These are phyloP conservation scores for Oncorhynchus keta DNA, from an alignment of 2,113 vertebrate genomes.

Conservation along the genomic window DNA sequence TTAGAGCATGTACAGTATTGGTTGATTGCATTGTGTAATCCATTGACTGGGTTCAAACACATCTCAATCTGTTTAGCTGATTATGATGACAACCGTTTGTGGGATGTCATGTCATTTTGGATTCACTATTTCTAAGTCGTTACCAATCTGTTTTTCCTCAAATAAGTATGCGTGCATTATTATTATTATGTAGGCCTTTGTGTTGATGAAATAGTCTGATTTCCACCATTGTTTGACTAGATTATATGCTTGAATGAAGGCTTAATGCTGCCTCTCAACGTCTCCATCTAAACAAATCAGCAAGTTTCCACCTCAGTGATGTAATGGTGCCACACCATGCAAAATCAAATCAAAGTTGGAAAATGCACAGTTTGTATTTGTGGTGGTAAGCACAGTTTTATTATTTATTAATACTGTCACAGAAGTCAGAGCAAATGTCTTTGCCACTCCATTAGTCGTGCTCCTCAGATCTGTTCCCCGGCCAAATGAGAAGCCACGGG, in stretches of 20 bases:
- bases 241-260: neutral
- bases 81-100: neutral
- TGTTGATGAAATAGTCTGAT: neutral
- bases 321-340: neutral
- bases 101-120: neutral
- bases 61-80: constrained; percentile 20
- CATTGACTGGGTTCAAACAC: neutral
- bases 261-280: neutral
- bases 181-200: neutral
- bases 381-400: constrained; percentile 25
- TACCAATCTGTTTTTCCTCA: neutral
- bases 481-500: constrained; percentile 22
- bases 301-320: neutral
- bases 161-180: neutral
- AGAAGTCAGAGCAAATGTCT: constrained; percentile 22
- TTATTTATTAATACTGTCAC: constrained; percentile 27
- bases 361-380: constrained; percentile 17
- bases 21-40: neutral
- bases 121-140: neutral
- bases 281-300: neutral
- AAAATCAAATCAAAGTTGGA: constrained; percentile 15
- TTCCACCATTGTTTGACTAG: neutral
- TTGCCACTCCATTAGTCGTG: neutral
- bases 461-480: constrained; percentile 23
- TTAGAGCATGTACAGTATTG: neutral